A percentile compares a stretch with the other conserved stretches of the same genome.
Evolutionary conservation across 1,140 invertebrate species (phyloP).

Genomic region (Epicauta chinensis): DNA sequence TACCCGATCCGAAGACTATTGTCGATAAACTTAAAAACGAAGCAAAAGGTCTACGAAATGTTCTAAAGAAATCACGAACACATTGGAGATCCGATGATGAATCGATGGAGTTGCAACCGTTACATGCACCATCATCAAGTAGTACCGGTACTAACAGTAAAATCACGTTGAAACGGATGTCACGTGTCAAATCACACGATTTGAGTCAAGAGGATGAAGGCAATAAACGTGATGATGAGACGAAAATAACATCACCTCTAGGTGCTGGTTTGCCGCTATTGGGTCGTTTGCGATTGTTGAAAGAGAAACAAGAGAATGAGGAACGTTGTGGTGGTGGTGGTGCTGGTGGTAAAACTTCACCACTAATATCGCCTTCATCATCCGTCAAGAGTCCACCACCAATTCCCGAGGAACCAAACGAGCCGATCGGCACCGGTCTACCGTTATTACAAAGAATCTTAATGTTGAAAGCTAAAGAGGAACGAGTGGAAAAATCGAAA

Average conservation of each 20-base stretch:
- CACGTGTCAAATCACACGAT: conserved; percentile 46
- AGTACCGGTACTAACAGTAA: conserved; percentile 39
- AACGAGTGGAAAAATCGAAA: conserved; percentile 46
- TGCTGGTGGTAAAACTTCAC: conserved; percentile 37
- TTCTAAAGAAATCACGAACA: conserved; percentile 47
- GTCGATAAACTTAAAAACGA: conserved; percentile 76
- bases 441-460: conserved; percentile 73
- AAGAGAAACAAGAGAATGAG: conserved; percentile 73
- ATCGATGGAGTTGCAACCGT: conserved; percentile 58
- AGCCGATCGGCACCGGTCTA: conserved; percentile 63
- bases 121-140: conserved; percentile 42
- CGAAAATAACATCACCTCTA: conserved; percentile 58
- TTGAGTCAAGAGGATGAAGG: conserved; percentile 34
- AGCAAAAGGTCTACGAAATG: conserved; percentile 55
- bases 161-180: conserved; percentile 60
- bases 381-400: conserved; percentile 39
- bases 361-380: conserved; percentile 43
- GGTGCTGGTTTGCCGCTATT: conserved; percentile 78
- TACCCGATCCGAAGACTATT: conserved; percentile 51
- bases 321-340: conserved; percentile 15
- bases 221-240: conserved; percentile 23
- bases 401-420: conserved; percentile 48
- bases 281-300: conserved; percentile 64
- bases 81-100: conserved; percentile 56
- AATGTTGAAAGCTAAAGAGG: conserved; percentile 73